A percentile compares a stretch with the other conserved stretches of the same genome.
phyloP scores from a whole-genome alignment of 2,888 invertebrate species.

The Pomacea canaliculata region DNA sequence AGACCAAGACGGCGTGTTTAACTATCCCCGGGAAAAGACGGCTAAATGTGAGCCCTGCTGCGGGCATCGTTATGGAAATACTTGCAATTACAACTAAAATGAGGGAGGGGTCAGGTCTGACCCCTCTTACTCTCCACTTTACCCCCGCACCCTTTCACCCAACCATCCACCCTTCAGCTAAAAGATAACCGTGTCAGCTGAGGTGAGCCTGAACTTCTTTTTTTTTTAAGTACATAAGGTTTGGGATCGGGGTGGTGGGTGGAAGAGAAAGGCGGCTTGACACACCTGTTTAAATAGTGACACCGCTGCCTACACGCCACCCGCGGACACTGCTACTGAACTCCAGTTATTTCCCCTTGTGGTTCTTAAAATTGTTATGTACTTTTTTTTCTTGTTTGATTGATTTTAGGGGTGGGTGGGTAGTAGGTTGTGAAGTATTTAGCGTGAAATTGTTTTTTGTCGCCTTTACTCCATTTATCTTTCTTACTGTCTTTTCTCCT shows the following conservation, averaged over 20 bases:
- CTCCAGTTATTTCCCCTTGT: background rate
- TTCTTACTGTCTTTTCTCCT: no score
- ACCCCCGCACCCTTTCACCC: background rate
- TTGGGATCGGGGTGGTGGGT: background rate
- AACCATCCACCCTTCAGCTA: background rate
- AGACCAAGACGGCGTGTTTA: constrained; percentile 20
- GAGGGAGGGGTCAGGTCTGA: background rate
- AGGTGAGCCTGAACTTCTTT: background rate
- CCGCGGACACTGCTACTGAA: background rate
- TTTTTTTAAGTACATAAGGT: no score
- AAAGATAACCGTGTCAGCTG: background rate
- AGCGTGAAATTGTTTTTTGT: no score
- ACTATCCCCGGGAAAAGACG: constrained; percentile 8
- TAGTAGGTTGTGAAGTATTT: background rate
- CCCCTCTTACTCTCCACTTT: no score
- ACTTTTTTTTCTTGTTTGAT: no score
- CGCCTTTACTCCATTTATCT: no score
- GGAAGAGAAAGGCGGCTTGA: background rate
- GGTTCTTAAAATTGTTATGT: no score
- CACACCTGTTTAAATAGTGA: constrained; percentile 7
- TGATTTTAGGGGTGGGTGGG: background rate
- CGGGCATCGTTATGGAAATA: background rate
- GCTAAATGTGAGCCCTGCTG: constrained; percentile 3
- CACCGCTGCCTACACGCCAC: background rate
- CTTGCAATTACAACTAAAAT: constrained; percentile 8